Percentiles rank a stretch among this genome's conserved stretches.
These are phyloP conservation scores for Muscidifurax raptorellus DNA, from an alignment of 1,140 invertebrate species.

Conservation along the genomic window DNA sequence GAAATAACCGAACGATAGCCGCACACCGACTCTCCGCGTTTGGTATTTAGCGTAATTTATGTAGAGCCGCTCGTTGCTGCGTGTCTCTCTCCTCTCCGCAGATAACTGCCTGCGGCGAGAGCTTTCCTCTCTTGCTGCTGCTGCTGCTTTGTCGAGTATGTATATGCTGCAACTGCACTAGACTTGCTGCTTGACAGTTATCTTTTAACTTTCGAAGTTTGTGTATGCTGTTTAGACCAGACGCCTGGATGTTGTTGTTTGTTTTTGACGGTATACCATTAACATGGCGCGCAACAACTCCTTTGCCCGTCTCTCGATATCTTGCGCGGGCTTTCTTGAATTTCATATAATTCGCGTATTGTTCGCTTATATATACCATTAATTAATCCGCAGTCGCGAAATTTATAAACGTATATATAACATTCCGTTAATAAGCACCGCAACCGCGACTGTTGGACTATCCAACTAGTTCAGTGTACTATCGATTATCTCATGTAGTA, in stretches of 20 bases:
- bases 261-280: too few relatives aligned
- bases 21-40: background rate
- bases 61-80: constrained; percentile 49
- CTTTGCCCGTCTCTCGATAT: too few relatives aligned
- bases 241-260: background rate
- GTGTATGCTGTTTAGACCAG: background rate
- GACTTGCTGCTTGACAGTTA: constrained; percentile 25
- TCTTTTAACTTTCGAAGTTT: constrained; percentile 28
- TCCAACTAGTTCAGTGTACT: too few relatives aligned
- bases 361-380: background rate
- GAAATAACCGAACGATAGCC: constrained; percentile 20
- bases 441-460: too few relatives aligned
- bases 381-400: background rate
- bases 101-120: background rate
- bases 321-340: background rate
- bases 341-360: background rate
- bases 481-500: too few relatives aligned
- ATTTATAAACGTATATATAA: background rate
- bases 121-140: background rate
- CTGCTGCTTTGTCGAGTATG: constrained; percentile 4
- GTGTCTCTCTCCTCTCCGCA: background rate
- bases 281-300: too few relatives aligned
- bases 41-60: constrained; percentile 66
- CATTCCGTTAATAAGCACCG: background rate
- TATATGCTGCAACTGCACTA: background rate